Base-by-base conservation (phyloP, 2,797 vertebrate genomes). In the Aldrovandia affinis region DNA sequence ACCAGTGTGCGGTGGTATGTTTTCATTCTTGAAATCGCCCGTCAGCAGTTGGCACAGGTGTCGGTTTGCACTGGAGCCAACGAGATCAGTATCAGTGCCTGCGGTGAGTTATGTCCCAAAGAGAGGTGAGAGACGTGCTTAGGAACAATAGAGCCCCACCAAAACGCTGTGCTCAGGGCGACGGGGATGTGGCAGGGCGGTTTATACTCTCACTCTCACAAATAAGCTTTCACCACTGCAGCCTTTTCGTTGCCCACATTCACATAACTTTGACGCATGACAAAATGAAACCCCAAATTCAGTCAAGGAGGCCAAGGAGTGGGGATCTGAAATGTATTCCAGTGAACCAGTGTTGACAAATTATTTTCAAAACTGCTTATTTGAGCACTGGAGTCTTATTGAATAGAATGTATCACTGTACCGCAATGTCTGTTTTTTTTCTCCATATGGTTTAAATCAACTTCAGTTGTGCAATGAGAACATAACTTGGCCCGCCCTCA, bases 21-120 rank as follows among this genome's bases (percentile, higher is more conserved):
- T 59, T 80, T 52, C 30, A 83, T 70, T 70, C 68, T 70, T 20
- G 68, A 70, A 70, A 70, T n/a, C 22, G 68, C 68, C 36, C 18
- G 68, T 70, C 68, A 70, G 68, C 68, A 70, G 68, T 70, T 70
- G 33, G 68, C 68, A 70, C 68, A 33, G 63, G 25, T 33, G 30
- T 68, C 36, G 63, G 9, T 36, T 14, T 33, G 30, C 28, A 18
- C 28, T 68, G 65, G 65, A 70, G 65, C 65, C 65, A 70, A 70
- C 63, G 8, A 70, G 68, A 70, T 70, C 30, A 70, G 15, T 70
- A 70, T 70, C 68, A 39, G 68, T 70, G 68, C 18, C 68, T 70
- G 68, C 22, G 33, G 68, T 70, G 68, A 70, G 30, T 39, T 70
- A 70, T 70, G 68, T 39, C 68, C 33, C 33, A 70, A 70, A 39